phyloP scores from a whole-genome alignment of 2,797 vertebrate species.

The Alca torda region DNA sequence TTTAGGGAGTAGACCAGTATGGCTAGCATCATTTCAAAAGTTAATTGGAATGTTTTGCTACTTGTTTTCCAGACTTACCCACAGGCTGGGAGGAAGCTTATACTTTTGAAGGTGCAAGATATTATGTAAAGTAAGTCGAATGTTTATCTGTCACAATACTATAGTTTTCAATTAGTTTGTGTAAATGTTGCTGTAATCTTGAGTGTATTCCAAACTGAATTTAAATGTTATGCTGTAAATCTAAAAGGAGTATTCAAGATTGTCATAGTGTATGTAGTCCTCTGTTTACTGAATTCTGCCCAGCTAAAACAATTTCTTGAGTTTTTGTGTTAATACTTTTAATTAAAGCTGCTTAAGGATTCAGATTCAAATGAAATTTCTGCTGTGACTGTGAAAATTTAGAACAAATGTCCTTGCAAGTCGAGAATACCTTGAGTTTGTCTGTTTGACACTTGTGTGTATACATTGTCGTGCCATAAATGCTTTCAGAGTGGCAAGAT shows the following conservation, averaged over 20 bases:
- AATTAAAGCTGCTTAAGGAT: neutral
- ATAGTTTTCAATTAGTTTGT: neutral
- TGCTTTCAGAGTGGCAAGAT: neutral
- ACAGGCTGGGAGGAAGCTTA: slow-evolving; percentile 99
- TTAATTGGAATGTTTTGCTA: slow-evolving; percentile 40
- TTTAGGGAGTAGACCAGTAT: neutral
- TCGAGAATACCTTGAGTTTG: neutral
- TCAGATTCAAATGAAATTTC: neutral
- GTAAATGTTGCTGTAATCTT: neutral
- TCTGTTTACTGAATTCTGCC: neutral
- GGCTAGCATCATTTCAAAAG: neutral
- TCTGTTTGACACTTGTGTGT: neutral
- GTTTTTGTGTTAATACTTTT: neutral
- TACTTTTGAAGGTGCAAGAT: slow-evolving; percentile 96
- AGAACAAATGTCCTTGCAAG: neutral
- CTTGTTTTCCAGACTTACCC: slow-evolving; percentile 86
- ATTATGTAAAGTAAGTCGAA: slow-evolving; percentile 95
- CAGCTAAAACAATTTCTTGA: neutral
- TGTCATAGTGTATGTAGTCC: neutral
- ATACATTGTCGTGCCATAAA: neutral
- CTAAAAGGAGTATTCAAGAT: neutral
- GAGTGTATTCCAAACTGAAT: neutral
- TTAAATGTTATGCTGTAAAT: neutral
- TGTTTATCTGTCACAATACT: neutral
- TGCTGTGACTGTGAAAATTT: neutral